Evolutionary conservation across 2,797 vertebrate species (phyloP).

Genomic region (Spea hammondii): DNA sequence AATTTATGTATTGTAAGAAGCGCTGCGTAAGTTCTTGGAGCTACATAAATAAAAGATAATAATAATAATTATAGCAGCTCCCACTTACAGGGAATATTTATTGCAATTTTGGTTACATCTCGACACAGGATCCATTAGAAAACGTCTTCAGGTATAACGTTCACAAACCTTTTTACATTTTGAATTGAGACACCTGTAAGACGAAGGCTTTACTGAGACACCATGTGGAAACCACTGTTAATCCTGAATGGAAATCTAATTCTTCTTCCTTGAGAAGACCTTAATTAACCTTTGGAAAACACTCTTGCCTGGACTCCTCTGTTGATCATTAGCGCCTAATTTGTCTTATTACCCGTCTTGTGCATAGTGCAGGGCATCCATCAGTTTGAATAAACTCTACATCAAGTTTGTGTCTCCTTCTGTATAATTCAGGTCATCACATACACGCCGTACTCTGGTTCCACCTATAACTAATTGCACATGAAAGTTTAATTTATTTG

Average conservation of each 20-base stretch:
- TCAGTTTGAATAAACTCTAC: neutral
- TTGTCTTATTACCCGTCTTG: slow-evolving; percentile 3
- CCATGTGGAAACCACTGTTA: neutral
- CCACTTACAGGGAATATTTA: too few relatives aligned
- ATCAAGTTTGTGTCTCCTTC: neutral
- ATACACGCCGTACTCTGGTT: too few relatives aligned
- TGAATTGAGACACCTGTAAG: neutral
- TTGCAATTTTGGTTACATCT: too few relatives aligned
- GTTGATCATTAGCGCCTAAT: slow-evolving; percentile 3
- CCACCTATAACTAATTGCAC: too few relatives aligned
- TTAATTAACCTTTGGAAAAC: slow-evolving; percentile 37
- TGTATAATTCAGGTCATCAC: neutral
- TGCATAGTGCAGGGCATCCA: neutral
- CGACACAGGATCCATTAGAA: too few relatives aligned
- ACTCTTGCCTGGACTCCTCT: neutral
- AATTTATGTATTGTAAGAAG: too few relatives aligned
- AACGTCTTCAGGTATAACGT: too few relatives aligned
- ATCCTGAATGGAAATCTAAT: slow-evolving; percentile 15
- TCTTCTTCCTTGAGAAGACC: slow-evolving; percentile 22
- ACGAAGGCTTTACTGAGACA: neutral
- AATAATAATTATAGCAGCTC: too few relatives aligned
- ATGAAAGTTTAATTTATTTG: too few relatives aligned
- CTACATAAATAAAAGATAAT: too few relatives aligned
- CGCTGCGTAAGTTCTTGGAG: too few relatives aligned
- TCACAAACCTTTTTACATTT: neutral